Evolutionary conservation across 1,140 invertebrate genomes (phyloP), one percentile per base, ranked within the genome.

Genomic region (Eufriesea mexicana): DNA sequence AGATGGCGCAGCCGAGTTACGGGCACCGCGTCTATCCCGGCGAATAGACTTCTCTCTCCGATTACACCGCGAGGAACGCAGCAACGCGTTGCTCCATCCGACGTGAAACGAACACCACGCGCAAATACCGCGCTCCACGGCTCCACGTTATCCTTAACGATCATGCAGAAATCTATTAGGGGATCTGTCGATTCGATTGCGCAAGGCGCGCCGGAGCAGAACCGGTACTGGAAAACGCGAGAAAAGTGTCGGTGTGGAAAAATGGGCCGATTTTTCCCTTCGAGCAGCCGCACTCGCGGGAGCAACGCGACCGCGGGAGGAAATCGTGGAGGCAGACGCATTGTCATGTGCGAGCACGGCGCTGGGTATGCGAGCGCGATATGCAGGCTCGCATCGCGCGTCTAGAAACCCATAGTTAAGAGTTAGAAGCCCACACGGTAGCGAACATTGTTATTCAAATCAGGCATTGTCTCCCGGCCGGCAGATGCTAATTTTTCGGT

Each of bases 391-490:
- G 88, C 59, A 70, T 84, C 77, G 81, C 87, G 84, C 86, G 84
- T 87, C 86, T 86, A 66, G 83, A 85, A 85, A 89, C 86, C 88
- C 82, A 81, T 88, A 81, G 86, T 90, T 84, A 85, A 86, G 90
- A 92, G 90, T 90, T 93, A 93, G 91, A 93, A 93, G 93, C 93
- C 93, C 92, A 93, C 93, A 93, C 93, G 92, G 93, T 93, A 93
- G 93, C 93, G 90, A 85, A 93, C 92, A 93, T 93, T 93, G 93
- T 93, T 93, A 93, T 93, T 93, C 92, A 93, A 93, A 93, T 93
- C 90, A 93, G 89, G 85, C 89, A 93, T 93, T 93, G 93, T 93
- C 91, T 93, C 89, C 73, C 74, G 86, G 54, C 73, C 71, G 89
- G 91, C 89, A 89, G 92, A 93, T 93, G 92, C 89, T 92, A 92